Evolutionary conservation across 2,113 vertebrate species (phyloP).

Genomic region (Xyliphius kryptos): DNA sequence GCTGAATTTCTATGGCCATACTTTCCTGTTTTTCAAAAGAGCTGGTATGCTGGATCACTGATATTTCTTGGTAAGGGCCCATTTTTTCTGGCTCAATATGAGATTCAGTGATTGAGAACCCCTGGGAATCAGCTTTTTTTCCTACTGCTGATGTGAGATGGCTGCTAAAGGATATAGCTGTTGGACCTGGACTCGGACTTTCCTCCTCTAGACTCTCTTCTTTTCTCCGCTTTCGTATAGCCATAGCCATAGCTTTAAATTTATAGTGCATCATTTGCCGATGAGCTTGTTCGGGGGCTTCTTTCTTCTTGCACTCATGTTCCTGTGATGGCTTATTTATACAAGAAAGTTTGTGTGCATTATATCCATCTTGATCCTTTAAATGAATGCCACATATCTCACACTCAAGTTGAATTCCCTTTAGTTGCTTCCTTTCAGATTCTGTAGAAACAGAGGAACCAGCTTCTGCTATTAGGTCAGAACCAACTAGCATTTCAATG

Average conservation of each 20-base stretch:
- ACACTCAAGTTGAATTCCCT: constrained; percentile 64
- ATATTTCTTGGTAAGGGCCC: constrained; percentile 86
- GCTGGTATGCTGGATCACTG: constrained; percentile 98
- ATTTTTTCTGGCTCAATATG: constrained; percentile 67
- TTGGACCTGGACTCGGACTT: constrained; percentile 66
- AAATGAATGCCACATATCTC: constrained; percentile 77
- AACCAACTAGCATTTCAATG: constrained; percentile 89
- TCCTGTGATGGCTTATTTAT: constrained; percentile 64
- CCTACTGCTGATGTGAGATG: constrained; percentile 58
- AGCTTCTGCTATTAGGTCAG: constrained; percentile 77
- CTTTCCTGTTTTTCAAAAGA: constrained; percentile 93
- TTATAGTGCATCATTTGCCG: constrained; percentile 92
- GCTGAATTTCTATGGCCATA: constrained; percentile 73
- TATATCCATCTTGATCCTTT: constrained; percentile 77
- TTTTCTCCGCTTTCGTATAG: constrained; percentile 87
- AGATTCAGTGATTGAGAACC: constrained; percentile 48
- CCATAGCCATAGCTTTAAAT: constrained; percentile 80
- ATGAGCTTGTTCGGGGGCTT: constrained; percentile 69
- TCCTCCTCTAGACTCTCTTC: constrained; percentile 96
- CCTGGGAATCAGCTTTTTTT: constrained; percentile 49
- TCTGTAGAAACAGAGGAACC: constrained; percentile 41
- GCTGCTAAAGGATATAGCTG: constrained; percentile 59
- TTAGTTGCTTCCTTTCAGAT: constrained; percentile 48
- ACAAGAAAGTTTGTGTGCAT: constrained; percentile 80
- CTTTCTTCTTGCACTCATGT: constrained; percentile 50